Conservation (phyloP, 2,113 vertebrate genomes). For the Hassar affinis region DNA sequence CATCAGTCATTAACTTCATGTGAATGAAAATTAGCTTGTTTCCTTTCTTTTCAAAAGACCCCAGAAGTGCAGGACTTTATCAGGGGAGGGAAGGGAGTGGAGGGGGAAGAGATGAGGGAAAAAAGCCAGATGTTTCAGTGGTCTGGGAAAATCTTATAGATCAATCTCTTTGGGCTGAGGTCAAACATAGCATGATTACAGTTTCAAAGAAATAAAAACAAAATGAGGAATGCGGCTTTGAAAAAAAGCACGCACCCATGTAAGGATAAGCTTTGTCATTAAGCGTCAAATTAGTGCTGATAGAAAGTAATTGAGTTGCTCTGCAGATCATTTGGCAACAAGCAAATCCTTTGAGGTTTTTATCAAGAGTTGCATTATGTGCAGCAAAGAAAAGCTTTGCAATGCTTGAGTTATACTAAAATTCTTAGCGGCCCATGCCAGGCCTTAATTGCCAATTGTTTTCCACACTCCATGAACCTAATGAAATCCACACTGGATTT, state of each 20-base stretch:
- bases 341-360: conserved; percentile 31
- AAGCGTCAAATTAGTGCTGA: conserved; percentile 38
- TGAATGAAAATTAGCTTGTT: neutral
- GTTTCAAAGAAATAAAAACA: conserved; percentile 57
- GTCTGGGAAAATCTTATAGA: conserved; percentile 22
- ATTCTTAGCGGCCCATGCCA: neutral
- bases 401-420: neutral
- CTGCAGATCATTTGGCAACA: conserved; percentile 32
- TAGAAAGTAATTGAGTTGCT: conserved; percentile 39
- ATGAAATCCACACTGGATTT: neutral
- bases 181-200: conserved; percentile 39
- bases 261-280: conserved; percentile 37
- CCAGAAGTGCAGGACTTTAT: neutral
- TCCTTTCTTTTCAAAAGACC: neutral
- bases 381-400: neutral
- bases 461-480: neutral
- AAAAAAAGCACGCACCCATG: conserved; percentile 19
- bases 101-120: neutral
- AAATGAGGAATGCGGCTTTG: conserved; percentile 22
- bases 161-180: neutral
- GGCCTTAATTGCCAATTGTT: neutral
- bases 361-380: conserved; percentile 31
- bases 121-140: conserved; percentile 24
- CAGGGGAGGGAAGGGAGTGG: neutral
- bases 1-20: neutral